A percentile compares a stretch with the other conserved stretches of the same genome.
These are phyloP conservation scores for Caracal caracal DNA, from an alignment of 2,113 vertebrate species.

Conservation along the genomic window DNA sequence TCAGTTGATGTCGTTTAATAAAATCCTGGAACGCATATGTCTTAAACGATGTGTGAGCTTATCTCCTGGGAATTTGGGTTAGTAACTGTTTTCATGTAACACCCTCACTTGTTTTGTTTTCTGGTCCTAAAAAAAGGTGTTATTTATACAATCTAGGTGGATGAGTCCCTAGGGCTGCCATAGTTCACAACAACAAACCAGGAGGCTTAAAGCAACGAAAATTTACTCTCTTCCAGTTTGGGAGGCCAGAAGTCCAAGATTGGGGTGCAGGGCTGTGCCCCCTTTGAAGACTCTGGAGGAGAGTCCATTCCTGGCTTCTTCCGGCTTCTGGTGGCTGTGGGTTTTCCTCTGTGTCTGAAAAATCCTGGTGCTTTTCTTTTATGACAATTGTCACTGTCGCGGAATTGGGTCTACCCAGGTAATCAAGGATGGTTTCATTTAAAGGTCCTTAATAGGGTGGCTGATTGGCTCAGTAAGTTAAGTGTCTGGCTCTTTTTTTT, in stretches of 20 bases:
- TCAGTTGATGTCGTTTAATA: neutral
- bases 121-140: neutral
- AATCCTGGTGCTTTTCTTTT: neutral
- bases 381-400: neutral
- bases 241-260: neutral
- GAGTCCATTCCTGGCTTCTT: neutral
- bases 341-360: neutral
- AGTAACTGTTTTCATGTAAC: neutral
- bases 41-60: neutral
- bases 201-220: neutral
- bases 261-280: neutral
- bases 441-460: neutral
- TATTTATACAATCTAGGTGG: no score
- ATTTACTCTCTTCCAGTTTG: fast-evolving
- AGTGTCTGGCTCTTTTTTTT: no score
- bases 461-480: no score
- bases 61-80: conserved; percentile 59
- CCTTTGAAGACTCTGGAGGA: fast-evolving
- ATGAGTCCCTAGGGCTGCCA: neutral
- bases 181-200: neutral
- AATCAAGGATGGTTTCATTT: neutral
- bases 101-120: neutral
- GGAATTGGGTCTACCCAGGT: neutral
- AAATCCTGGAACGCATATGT: neutral
- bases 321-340: neutral